These are phyloP conservation scores for Drosophila nebulosa DNA, from an alignment of 1,140 invertebrate genomes.

Conservation along the genomic window DNA sequence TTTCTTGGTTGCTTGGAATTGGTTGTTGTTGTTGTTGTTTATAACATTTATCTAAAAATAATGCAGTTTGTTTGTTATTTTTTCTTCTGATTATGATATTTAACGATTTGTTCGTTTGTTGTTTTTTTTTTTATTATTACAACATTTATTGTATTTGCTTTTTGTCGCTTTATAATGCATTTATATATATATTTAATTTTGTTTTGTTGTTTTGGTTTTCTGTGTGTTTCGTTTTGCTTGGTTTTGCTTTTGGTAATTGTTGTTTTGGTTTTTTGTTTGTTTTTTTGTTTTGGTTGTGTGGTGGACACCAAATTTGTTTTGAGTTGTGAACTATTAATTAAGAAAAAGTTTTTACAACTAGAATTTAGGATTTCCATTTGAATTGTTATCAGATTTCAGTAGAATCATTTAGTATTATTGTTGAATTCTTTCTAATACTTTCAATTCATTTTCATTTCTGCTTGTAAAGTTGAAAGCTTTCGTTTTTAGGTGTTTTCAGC, in stretches of 20 bases:
- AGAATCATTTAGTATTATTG: slow-evolving; percentile 8
- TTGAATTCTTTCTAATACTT: background rate
- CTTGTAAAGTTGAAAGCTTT: slow-evolving; percentile 53
- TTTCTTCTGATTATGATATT: slow-evolving; percentile 17
- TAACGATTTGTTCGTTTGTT: background rate
- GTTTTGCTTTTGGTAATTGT: background rate
- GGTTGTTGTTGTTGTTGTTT: background rate
- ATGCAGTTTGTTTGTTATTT: slow-evolving; percentile 26
- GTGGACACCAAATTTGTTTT: slow-evolving; percentile 28
- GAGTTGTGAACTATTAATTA: slow-evolving; percentile 2
- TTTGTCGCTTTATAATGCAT: slow-evolving; percentile 14
- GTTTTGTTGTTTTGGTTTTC: slow-evolving; percentile 8
- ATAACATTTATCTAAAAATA: slow-evolving; percentile 72
- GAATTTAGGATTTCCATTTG: background rate
- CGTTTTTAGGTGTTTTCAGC: slow-evolving; percentile 57
- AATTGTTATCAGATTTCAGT: slow-evolving; percentile 1
- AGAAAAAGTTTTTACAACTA: background rate
- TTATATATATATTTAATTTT: background rate
- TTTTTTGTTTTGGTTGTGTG: background rate
- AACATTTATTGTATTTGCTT: slow-evolving; percentile 13
- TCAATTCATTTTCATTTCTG: background rate
- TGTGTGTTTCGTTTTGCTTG: slow-evolving; percentile 15
- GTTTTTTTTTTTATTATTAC: slow-evolving; percentile 3
- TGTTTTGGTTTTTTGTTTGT: background rate
- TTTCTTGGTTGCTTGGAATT: background rate